Base-by-base conservation (phyloP, 1,140 invertebrate genomes). In the Monomorium pharaonis region DNA sequence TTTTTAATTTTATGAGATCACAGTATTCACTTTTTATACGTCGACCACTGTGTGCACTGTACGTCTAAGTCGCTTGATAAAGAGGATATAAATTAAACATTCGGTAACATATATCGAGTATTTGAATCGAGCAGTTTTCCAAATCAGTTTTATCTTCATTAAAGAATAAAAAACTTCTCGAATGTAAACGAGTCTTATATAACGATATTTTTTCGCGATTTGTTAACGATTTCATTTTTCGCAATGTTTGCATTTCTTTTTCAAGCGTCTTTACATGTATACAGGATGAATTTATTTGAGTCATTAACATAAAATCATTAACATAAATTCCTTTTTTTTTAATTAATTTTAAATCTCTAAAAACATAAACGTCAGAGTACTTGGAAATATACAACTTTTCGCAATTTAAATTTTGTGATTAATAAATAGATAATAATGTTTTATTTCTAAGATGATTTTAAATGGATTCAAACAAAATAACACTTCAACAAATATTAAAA, bases 11-110 rank as follows among this genome's bases (percentile, higher is more conserved):
- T 1, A 70, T 7, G 14, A 47, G 54, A 74, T n/a, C 10, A 44
- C 0, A 16, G 24, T 30, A 33, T 60, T 83, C 7, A 33, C 65
- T 81, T 44, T 67, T 81, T 81, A 56, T 44, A 72, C 5, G 51
- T 72, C 44, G 65, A 74, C 67, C 78, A 83, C 37, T 47, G 78
- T 47, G 78, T 47, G 47, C 30, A 69, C 58, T 47, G 44, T 51
- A 42, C 42, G 7, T 54, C 5, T n/a, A 67, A 42, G 12, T 0
- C n/a, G 27, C 33, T 80, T 80, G 47, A 67, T 67, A 51, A 44
- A 58, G 14, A 58, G 18, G 63, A 14, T 27, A 27, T 27, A n/a
- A 76, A 10, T 44, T 78, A 18, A 67, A 80, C 7, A 49, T 63
- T 62, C 14, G 30, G n/a, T 37, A 78, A 51, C 27, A 42, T 69